Percentiles rank a stretch among this genome's conserved stretches.
phyloP scores from a whole-genome alignment of 2,797 vertebrate genomes.

The Carapus acus region DNA sequence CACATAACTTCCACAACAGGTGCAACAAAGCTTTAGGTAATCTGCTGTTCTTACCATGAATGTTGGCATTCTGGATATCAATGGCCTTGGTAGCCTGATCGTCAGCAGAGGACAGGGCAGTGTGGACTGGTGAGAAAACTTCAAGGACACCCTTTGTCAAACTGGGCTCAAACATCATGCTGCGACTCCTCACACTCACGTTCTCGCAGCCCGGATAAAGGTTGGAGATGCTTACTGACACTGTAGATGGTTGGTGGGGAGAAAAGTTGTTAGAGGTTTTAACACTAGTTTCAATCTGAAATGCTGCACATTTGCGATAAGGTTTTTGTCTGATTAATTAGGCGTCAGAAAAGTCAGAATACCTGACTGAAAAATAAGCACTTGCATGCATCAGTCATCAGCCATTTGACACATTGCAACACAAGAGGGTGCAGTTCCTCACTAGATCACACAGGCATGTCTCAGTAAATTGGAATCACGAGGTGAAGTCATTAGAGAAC shows the following conservation, averaged over 20 bases:
- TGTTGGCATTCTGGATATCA: conserved; percentile 87
- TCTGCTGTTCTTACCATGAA: conserved; percentile 78
- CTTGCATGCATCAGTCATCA: background rate
- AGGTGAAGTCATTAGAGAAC: no score
- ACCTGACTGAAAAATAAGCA: background rate
- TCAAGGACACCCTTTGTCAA: conserved; percentile 93
- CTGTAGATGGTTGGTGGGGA: no score
- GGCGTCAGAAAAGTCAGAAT: no score
- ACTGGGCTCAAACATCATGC: conserved; percentile 99
- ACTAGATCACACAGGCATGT: no score
- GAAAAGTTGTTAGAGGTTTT: no score
- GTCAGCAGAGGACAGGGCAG: conserved; percentile 75
- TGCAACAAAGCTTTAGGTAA: no score
- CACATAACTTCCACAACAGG: no score
- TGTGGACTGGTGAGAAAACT: conserved; percentile 87
- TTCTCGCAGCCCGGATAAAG: conserved; percentile 97
- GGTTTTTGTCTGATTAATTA: no score
- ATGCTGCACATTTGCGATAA: no score
- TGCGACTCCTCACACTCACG: conserved; percentile 92
- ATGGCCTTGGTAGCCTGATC: conserved; percentile 94
- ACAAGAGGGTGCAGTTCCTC: conserved; percentile 46
- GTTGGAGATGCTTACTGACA: conserved; percentile 93
- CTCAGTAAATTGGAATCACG: no score
- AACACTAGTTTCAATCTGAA: no score
- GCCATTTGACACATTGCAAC: conserved; percentile 4